Evolutionary conservation across 2,888 invertebrate genomes (phyloP), one percentile per base, ranked within the genome.

Genomic region (Patella caerulea): DNA sequence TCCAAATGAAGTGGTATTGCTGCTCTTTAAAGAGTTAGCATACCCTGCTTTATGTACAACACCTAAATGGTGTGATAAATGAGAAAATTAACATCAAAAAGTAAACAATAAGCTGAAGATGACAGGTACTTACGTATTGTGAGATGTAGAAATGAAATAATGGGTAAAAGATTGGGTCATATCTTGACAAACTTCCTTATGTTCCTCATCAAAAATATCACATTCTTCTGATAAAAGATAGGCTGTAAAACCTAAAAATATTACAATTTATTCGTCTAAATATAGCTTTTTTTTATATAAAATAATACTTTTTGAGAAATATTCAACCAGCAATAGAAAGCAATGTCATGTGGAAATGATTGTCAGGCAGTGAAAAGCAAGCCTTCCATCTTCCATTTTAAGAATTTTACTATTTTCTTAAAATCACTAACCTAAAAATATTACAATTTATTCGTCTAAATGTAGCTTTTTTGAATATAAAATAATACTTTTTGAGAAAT

Each of bases 111-210:
- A 17, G n/a, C 11, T 65, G 24, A 65, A 24, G 11, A 53, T 11
- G 12, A 19, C 15, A 55, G 14, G 45, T 77, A 89, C 90, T 87
- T 88, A 93, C 88, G 93, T 93, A 87, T 93, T 93, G 86, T 93
- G 92, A 53, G 93, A 93, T 74, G 93, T 90, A 54, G 93, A 92
- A 72, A 93, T 92, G 87, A 92, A 93, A 86, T 93, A 93, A 84
- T 93, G 92, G 73, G 91, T 89, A 24, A 93, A 87, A 17, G 93
- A 93, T 78, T 92, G 92, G n/a, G 88, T 90, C 93, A 94, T 94
- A 84, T 93, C 93, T 84, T 93, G 93, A 82, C 92, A 92, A 9
- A 93, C 92, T 24, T 86, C 86, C 19, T 89, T 82, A 81, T 93
- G 93, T 12, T 89, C 90, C 12, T 92, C 91, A 82, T 93, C 93